Evolutionary conservation across 2,888 invertebrate genomes (phyloP).

Genomic region (Cantharis flavilabris): DNA sequence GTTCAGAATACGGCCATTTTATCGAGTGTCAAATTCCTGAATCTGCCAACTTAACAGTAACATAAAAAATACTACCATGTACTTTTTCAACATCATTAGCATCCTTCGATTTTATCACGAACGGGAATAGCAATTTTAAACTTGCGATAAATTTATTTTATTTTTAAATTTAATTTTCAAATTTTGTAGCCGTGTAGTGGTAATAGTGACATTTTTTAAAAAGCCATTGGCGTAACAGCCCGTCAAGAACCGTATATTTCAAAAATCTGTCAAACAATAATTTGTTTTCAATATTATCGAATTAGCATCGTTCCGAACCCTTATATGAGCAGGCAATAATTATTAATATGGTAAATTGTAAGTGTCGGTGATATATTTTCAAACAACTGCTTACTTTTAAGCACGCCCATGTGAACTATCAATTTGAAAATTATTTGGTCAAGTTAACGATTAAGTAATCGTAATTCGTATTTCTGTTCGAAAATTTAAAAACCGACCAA

Average conservation of each 20-base stretch:
- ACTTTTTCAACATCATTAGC: neutral
- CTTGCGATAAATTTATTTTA: neutral
- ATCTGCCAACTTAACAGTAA: conserved; percentile 46
- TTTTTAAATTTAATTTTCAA: neutral
- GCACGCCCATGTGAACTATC: neutral
- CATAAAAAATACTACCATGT: neutral
- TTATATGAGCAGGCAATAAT: too few relatives aligned
- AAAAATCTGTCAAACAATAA: neutral
- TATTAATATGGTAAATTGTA: too few relatives aligned
- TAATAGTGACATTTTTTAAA: neutral
- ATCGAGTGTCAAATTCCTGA: conserved; percentile 56
- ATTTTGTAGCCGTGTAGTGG: neutral
- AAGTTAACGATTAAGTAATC: neutral
- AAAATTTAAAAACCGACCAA: neutral
- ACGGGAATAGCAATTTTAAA: neutral
- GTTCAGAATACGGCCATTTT: conserved; percentile 57
- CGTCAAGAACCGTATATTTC: neutral
- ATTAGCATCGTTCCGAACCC: too few relatives aligned
- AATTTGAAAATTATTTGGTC: neutral
- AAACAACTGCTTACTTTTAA: too few relatives aligned
- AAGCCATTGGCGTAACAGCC: neutral
- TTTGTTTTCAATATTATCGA: neutral
- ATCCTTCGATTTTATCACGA: neutral
- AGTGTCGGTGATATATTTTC: too few relatives aligned
- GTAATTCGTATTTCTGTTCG: neutral